Evolutionary conservation across 2,888 invertebrate genomes (phyloP).

Genomic region (Caenorhabditis wallacei): DNA sequence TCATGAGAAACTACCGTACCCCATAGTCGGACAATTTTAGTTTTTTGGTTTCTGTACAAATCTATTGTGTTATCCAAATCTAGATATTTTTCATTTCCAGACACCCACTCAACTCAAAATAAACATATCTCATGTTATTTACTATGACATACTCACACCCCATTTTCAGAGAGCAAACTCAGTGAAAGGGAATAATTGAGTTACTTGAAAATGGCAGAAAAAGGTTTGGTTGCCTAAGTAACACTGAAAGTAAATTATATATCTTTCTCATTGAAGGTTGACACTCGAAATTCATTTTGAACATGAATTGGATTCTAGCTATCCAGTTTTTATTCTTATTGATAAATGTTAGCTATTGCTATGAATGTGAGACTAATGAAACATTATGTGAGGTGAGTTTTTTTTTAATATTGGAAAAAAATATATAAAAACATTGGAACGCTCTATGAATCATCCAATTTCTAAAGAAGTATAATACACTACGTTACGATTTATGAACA

Average conservation of each 20-base stretch:
- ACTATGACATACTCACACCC: constrained; percentile 5
- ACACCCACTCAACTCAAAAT: neutral
- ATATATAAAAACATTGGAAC: neutral
- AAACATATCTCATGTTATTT: neutral
- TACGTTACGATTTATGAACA: neutral
- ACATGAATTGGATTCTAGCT: neutral
- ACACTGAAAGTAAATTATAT: constrained; percentile 56
- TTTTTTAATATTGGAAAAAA: neutral
- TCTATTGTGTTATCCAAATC: too few relatives aligned
- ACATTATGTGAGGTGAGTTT: constrained; percentile 36
- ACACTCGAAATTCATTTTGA: constrained; percentile 8
- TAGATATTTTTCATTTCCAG: too few relatives aligned
- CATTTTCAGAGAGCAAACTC: constrained; percentile 27
- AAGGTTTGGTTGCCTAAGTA: constrained; percentile 52
- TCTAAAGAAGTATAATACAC: too few relatives aligned
- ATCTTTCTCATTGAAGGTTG: neutral
- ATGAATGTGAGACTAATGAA: constrained; percentile 10
- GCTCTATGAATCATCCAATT: too few relatives aligned
- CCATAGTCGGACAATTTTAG: too few relatives aligned
- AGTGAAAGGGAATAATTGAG: constrained; percentile 19
- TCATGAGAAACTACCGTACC: too few relatives aligned
- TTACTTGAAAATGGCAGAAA: constrained; percentile 10
- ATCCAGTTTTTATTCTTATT: constrained; percentile 13
- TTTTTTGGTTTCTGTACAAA: too few relatives aligned
- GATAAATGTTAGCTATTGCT: neutral